Conservation (phyloP, 1,140 invertebrate genomes). For the Globodera ellingtonae region DNA sequence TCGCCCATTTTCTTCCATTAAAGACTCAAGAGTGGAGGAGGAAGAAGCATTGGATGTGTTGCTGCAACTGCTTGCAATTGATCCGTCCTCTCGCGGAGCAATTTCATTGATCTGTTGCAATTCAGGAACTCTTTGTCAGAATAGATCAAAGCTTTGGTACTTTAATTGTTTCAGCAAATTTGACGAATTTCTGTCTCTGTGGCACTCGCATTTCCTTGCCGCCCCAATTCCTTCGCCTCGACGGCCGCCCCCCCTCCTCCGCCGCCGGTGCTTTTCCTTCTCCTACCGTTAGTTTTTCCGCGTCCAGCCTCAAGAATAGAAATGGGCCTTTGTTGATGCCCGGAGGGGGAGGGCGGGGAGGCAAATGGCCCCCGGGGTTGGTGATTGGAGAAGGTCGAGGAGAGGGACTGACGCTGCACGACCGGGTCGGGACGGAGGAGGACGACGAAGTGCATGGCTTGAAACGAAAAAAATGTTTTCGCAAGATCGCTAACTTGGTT, state of each 20-base stretch:
- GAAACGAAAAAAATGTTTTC: not conserved
- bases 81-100: slow-evolving; percentile 2
- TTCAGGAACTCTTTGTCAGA: not conserved
- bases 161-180: slow-evolving; percentile 26
- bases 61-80: not conserved
- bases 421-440: not conserved
- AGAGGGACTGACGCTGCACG: not conserved
- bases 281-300: not conserved
- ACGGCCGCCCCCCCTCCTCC: no score
- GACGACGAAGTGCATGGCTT: not conserved
- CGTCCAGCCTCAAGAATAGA: not conserved
- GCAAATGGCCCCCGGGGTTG: no score
- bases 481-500: not conserved
- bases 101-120: slow-evolving; percentile 24
- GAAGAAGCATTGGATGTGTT: not conserved
- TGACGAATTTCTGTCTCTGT: slow-evolving; percentile 20
- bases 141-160: not conserved
- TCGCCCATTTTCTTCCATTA: not conserved
- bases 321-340: not conserved
- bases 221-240: no score
- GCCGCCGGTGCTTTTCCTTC: slow-evolving; percentile 11
- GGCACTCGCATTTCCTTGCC: not conserved
- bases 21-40: not conserved
- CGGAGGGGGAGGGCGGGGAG: not conserved
- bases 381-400: no score